phyloP scores from a whole-genome alignment of 2,113 vertebrate species.

The Sebastes schlegelii region DNA sequence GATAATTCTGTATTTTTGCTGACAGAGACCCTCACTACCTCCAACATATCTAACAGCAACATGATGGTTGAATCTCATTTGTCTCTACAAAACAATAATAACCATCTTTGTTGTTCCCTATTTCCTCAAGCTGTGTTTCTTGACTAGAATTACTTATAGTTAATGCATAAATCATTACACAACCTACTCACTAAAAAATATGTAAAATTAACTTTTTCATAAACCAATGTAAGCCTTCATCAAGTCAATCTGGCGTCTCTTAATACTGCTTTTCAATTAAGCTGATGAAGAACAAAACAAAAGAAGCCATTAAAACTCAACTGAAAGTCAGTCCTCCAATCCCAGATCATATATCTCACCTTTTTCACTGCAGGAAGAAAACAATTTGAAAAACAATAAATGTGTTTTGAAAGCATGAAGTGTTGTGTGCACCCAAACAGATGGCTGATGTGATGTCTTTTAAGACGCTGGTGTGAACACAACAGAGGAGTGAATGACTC shows the following conservation, averaged over 20 bases:
- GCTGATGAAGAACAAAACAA: slow-evolving; percentile 23
- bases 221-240: slow-evolving; percentile 2
- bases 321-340: slow-evolving; percentile 18
- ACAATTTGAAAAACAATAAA: slow-evolving; percentile 32
- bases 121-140: slow-evolving; percentile 28
- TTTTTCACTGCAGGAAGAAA: slow-evolving; percentile 16
- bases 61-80: slow-evolving; percentile 9
- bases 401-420: slow-evolving; percentile 18
- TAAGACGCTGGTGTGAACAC: neutral
- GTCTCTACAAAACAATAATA: neutral
- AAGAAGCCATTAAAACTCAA: slow-evolving; percentile 41
- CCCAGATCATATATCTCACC: slow-evolving; percentile 32
- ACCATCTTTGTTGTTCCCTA: slow-evolving; percentile 5
- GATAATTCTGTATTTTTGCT: neutral
- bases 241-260: slow-evolving; percentile 12
- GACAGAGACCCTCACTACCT: neutral
- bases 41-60: neutral
- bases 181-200: slow-evolving; percentile 20
- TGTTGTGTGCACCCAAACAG: slow-evolving; percentile 5
- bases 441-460: neutral
- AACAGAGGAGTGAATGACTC: neutral
- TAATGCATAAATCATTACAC: slow-evolving; percentile 39
- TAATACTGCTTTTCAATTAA: slow-evolving; percentile 39
- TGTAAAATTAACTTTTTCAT: slow-evolving; percentile 23
- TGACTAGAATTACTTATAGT: slow-evolving; percentile 23